Base-by-base conservation (phyloP, 2,797 vertebrate species). In the Protonibea diacanthus region DNA sequence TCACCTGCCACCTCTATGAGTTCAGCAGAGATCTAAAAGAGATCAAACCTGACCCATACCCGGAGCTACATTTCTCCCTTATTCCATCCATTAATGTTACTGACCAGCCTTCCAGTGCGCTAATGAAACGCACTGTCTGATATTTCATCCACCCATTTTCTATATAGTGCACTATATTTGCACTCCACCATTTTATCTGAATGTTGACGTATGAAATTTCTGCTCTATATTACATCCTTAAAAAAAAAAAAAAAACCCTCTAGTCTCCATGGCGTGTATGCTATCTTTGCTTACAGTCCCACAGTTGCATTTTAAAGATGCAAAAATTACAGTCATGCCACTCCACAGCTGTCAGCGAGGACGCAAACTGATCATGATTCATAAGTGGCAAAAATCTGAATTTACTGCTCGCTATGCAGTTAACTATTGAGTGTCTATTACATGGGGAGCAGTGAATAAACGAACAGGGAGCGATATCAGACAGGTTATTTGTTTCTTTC, bases 241-340 rank as follows among this genome's bases (percentile, higher is more conserved):
- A 29, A 29, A 29, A 29, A 68, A 40, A 68, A 40, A 57, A 25
- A n/a, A 17, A 3, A 21, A 44, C 27, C 27, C 42, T 14, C 42
- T 14, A 44, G 23, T 12, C 11, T 44, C 42, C 12, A 44, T 44
- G 7, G 52, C n/a, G 1, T 42, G 48, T 44, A 23, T 20, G 55
- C 8, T 21, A 10, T 42, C 14, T 52, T n/a, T 27, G 21, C 47
- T 47, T 27, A 48, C 25, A 52, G 25, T 42, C 13, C 15, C 40
- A 61, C 20, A 27, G 59, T 21, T n/a, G 10, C 45, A 47, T 58
- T 69, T 74, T 40, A 67, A 40, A 49, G 29, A 56, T 45, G 33
- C 14, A 55, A 38, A 60, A 80, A 42, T 51, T 12, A 57, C 18
- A 49, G 60, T 38, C 44, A 23, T 33, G 29, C 20, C 18, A 42